A percentile compares a stretch with the other conserved stretches of the same genome.
phyloP scores from a whole-genome alignment of 2,888 invertebrate genomes.

The Cetonia aurata region DNA sequence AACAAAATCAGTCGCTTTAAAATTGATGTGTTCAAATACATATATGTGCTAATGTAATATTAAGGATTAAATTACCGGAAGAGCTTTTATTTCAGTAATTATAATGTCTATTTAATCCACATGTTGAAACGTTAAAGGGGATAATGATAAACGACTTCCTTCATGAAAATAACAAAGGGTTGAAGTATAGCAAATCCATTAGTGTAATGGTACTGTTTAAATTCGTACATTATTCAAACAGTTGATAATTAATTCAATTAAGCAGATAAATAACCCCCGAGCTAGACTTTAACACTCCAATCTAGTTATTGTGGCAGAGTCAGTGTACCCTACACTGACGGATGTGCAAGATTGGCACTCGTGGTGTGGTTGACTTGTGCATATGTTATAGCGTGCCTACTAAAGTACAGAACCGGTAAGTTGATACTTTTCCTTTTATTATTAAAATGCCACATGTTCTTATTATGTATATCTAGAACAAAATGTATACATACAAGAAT shows the following conservation, averaged over 20 bases:
- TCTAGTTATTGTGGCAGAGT: conserved; percentile 32
- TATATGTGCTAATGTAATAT: neutral
- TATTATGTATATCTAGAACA: no score
- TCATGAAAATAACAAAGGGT: conserved; percentile 28
- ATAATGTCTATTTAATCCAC: conserved; percentile 21
- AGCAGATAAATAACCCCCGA: conserved; percentile 38
- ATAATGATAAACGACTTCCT: conserved; percentile 34
- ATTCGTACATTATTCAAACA: conserved; percentile 38
- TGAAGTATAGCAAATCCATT: conserved; percentile 40
- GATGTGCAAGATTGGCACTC: conserved; percentile 37
- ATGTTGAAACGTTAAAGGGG: conserved; percentile 26
- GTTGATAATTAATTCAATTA: conserved; percentile 38
- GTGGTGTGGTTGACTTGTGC: conserved; percentile 24
- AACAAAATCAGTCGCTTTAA: neutral
- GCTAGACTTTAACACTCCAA: conserved; percentile 34
- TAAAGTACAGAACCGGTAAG: conserved; percentile 13
- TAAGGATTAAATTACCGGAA: conserved; percentile 34
- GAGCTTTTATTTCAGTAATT: conserved; percentile 37
- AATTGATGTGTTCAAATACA: neutral
- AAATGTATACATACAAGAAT: no score
- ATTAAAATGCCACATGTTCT: no score
- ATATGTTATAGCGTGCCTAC: neutral
- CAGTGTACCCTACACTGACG: conserved; percentile 34
- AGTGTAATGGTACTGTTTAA: conserved; percentile 33
- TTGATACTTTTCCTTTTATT: conserved; percentile 3